A percentile compares a stretch with the other conserved stretches of the same genome.
These are phyloP conservation scores for Callospermophilus lateralis DNA, from an alignment of 2,113 vertebrate genomes.

Conservation along the genomic window DNA sequence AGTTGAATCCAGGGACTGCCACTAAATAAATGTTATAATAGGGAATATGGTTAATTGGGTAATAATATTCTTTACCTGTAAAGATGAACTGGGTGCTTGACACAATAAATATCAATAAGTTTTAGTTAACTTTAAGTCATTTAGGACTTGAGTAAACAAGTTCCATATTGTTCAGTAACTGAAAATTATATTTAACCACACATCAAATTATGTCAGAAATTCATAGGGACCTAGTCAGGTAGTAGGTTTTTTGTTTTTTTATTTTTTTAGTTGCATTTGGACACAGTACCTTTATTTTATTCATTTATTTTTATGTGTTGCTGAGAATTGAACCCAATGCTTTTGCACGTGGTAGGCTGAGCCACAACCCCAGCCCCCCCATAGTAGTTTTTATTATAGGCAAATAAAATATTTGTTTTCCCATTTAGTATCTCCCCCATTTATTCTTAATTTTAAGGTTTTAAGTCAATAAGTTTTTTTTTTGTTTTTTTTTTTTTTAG, in stretches of 20 bases:
- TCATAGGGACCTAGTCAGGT: neutral
- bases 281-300: too few species aligned
- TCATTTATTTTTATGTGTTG: too few species aligned
- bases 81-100: neutral
- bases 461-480: too few species aligned
- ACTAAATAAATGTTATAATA: neutral
- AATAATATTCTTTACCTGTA: neutral
- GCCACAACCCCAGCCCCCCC: too few species aligned
- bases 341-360: too few species aligned
- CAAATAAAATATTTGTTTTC: neutral
- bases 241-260: too few species aligned
- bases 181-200: neutral
- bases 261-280: too few species aligned
- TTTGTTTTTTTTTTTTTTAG: too few species aligned
- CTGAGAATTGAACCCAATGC: too few species aligned
- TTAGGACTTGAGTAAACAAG: slow-evolving; percentile 23
- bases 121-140: neutral
- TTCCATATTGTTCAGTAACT: neutral
- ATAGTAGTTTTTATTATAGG: neutral
- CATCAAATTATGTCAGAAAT: neutral
- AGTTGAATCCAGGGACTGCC: neutral
- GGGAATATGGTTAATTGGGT: neutral
- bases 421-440: neutral
- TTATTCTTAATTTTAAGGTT: too few species aligned
- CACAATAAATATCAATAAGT: neutral